Percentiles rank a stretch among this genome's conserved stretches.
Conservation (phyloP, 2,797 vertebrate species). For the Enteromius fasciolatus region DNA sequence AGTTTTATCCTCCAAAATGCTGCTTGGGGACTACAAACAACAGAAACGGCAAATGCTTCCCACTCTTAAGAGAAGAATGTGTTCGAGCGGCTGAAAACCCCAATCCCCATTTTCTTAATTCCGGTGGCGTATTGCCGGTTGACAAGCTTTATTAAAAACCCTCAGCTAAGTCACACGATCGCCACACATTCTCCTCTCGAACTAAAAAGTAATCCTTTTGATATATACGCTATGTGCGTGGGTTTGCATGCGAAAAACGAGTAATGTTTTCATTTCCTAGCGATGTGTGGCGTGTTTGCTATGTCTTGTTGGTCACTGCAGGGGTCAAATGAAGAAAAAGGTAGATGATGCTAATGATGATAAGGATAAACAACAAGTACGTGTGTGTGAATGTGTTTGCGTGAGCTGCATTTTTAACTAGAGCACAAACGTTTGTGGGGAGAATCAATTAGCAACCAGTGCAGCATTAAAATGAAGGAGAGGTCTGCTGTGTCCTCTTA, state of each 20-base stretch:
- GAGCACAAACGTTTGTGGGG: conserved; percentile 8
- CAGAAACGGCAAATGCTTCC: background rate
- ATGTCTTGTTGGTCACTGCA: conserved; percentile 13
- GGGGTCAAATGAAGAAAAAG: conserved; percentile 19
- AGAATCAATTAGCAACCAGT: conserved; percentile 43
- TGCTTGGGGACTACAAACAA: conserved; percentile 25
- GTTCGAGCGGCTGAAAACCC: conserved; percentile 26
- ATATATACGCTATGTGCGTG: background rate
- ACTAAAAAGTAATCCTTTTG: conserved; percentile 4
- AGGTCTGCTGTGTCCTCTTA: conserved; percentile 42
- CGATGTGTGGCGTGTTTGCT: background rate
- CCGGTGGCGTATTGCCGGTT: background rate
- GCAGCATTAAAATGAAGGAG: conserved; percentile 38
- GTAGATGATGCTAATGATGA: conserved; percentile 30
- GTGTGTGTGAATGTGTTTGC: conserved; percentile 9
- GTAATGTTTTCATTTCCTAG: conserved; percentile 8
- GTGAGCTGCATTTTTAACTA: conserved; percentile 8
- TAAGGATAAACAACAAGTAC: conserved; percentile 9
- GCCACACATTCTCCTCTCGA: background rate
- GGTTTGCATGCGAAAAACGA: conserved; percentile 13
- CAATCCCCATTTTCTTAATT: conserved; percentile 44
- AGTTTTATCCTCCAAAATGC: conserved; percentile 30
- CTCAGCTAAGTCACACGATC: conserved; percentile 10
- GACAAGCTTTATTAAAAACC: conserved; percentile 42
- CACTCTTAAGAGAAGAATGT: conserved; percentile 10